Conservation (phyloP, 2,888 invertebrate species). For the Aporophyla nigra region DNA sequence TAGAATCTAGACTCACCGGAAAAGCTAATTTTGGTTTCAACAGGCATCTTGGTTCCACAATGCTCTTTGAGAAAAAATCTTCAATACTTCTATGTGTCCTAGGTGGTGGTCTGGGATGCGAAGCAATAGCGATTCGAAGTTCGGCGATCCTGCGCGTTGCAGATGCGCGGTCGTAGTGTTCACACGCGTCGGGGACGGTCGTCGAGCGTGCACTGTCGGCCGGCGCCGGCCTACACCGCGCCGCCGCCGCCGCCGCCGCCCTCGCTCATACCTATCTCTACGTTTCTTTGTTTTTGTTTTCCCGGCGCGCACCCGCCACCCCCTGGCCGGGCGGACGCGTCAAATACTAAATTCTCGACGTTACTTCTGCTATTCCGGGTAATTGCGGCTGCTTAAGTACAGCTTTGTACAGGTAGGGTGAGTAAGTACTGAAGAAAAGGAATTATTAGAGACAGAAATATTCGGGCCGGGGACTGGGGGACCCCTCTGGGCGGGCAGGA, state of each 20-base stretch:
- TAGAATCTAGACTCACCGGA: conserved; percentile 83
- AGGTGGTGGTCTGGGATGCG: conserved; percentile 51
- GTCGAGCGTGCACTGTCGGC: conserved; percentile 84
- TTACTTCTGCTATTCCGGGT: conserved; percentile 63
- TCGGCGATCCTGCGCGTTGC: conserved; percentile 75
- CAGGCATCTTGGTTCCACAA: conserved; percentile 81
- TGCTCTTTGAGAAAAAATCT: conserved; percentile 48
- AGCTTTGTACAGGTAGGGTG: conserved; percentile 19
- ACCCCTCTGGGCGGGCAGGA: neutral
- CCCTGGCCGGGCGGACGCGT: conserved; percentile 49
- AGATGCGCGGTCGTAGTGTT: conserved; percentile 73
- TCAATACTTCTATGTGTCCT: conserved; percentile 47
- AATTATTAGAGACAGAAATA: conserved; percentile 1
- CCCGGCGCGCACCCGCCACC: conserved; percentile 68
- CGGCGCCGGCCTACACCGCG: conserved; percentile 69
- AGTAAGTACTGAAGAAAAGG: conserved; percentile 7
- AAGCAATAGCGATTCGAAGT: conserved; percentile 58
- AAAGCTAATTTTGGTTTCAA: conserved; percentile 89
- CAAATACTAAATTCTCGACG: conserved; percentile 65
- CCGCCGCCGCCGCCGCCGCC: conserved; percentile 75
- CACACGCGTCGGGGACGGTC: conserved; percentile 81
- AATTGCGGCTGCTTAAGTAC: conserved; percentile 46
- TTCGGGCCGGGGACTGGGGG: neutral
- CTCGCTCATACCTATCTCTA: conserved; percentile 74
- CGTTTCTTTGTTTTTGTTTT: conserved; percentile 76